Percentiles rank a stretch among this genome's conserved stretches.
phyloP scores from a whole-genome alignment of 2,113 vertebrate species.

The Dasyornis broadbenti region DNA sequence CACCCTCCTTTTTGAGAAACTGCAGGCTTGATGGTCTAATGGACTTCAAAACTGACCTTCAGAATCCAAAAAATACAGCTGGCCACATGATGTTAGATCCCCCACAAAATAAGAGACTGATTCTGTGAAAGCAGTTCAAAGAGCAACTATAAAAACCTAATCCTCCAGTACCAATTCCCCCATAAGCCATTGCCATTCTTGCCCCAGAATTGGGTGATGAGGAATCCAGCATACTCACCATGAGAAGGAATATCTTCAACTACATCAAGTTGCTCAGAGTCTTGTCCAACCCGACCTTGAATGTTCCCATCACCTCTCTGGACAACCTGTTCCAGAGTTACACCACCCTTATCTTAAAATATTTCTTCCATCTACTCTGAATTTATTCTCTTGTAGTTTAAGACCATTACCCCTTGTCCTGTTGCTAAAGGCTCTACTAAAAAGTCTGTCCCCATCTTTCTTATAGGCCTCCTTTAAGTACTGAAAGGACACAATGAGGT shows the following conservation, averaged over 20 bases:
- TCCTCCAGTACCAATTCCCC: neutral
- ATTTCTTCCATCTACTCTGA: neutral
- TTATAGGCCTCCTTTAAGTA: neutral
- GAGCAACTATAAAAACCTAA: neutral
- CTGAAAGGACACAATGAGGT: neutral
- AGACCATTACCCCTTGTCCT: neutral
- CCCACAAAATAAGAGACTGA: neutral
- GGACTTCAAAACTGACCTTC: neutral
- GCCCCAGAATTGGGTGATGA: neutral
- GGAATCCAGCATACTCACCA: fast-evolving
- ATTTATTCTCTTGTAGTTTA: neutral
- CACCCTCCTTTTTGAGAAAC: neutral
- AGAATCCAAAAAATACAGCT: neutral
- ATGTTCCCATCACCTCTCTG: neutral
- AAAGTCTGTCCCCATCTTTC: neutral
- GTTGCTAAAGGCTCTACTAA: neutral
- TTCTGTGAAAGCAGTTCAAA: neutral
- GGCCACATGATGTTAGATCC: neutral
- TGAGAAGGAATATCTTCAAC: neutral
- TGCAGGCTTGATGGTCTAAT: neutral
- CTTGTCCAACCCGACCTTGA: neutral
- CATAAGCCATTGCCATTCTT: neutral
- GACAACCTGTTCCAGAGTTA: neutral
- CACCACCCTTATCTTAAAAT: neutral
- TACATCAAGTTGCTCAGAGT: neutral